These are phyloP conservation scores for Saturnia japonica DNA, from an alignment of 2,888 invertebrate genomes.

Conservation along the genomic window DNA sequence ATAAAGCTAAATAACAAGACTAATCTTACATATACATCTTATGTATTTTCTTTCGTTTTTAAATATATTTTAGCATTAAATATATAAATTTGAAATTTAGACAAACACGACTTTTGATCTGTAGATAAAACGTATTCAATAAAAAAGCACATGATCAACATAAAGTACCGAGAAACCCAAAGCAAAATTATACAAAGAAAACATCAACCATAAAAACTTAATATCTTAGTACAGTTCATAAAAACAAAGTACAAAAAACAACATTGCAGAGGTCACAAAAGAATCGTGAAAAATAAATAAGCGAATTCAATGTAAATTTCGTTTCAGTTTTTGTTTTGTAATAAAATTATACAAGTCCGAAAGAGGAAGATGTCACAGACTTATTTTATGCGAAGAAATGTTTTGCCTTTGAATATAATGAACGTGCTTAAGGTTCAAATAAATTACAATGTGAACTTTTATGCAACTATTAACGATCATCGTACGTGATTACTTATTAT, in stretches of 20 bases:
- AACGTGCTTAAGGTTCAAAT: constrained; percentile 7
- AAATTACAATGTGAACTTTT: neutral
- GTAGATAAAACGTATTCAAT: constrained; percentile 1
- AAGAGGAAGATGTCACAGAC: constrained; percentile 20
- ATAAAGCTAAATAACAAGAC: too few species aligned
- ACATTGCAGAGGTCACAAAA: constrained; percentile 23
- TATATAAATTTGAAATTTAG: too few species aligned
- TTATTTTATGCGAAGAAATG: constrained; percentile 21
- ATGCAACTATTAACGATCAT: neutral
- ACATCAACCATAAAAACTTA: constrained; percentile 19
- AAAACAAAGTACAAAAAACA: constrained; percentile 24
- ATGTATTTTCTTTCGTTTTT: too few species aligned
- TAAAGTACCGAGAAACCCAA: neutral
- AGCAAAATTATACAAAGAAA: constrained; percentile 18
- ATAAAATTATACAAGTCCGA: constrained; percentile 20
- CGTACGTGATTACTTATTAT: neutral
- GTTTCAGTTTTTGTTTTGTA: constrained; percentile 23
- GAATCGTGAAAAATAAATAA: constrained; percentile 24
- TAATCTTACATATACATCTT: too few species aligned
- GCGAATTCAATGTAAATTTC: constrained; percentile 25
- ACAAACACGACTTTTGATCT: too few species aligned
- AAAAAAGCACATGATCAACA: neutral
- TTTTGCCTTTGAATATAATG: constrained; percentile 16
- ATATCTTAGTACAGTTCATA: constrained; percentile 20
- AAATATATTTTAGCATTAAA: too few species aligned